Base-by-base conservation (phyloP, 2,888 invertebrate genomes). In the Brachylomia viminalis region DNA sequence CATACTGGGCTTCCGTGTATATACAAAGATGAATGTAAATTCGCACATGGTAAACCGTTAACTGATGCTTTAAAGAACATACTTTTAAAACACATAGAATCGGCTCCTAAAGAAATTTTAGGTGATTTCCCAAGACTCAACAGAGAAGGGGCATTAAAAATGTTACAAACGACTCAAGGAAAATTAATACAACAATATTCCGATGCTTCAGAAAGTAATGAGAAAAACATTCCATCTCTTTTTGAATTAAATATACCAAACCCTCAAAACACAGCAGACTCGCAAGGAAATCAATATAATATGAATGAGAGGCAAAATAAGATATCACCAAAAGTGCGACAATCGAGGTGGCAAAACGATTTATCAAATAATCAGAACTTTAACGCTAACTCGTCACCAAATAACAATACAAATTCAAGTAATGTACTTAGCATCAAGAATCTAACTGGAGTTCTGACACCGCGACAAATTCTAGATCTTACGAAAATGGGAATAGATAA, bases 1-100 rank as follows among this genome's bases (percentile, higher is more conserved):
- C 99, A 99, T 93, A 98, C 99, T 72, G 99, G 99, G 83, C 97
- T 98, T 94, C 98, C 98, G 74, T 99, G 99, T 94, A 97, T 97
- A 84, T 97, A 97, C 69, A 97, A 97, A 91, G 98, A 98, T n/a
- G 98, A 98, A 81, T 99, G 99, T 96, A 99, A 99, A 95, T 99
- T 99, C 95, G 98, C 99, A 47, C 99, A 99, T 93, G 98, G 98
- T 33, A 98, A 98, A 89, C 98, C 98, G 0, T 96, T 99, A n/a
- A 97, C 97, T 72, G 99, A 99, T 83, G 97, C 97, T 91, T 97
- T 98, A 80, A 97, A 97, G 90, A 97, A 97, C 87, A 97, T 97
- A 80, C 92, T 97, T 78, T 91, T 97, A 11, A 97, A 97, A 96
- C 99, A 99, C 93, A 98, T 99, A 92, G 99, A 99, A 95, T 98